Conservation (phyloP, 1,140 invertebrate species). For the Orchesella cincta region DNA sequence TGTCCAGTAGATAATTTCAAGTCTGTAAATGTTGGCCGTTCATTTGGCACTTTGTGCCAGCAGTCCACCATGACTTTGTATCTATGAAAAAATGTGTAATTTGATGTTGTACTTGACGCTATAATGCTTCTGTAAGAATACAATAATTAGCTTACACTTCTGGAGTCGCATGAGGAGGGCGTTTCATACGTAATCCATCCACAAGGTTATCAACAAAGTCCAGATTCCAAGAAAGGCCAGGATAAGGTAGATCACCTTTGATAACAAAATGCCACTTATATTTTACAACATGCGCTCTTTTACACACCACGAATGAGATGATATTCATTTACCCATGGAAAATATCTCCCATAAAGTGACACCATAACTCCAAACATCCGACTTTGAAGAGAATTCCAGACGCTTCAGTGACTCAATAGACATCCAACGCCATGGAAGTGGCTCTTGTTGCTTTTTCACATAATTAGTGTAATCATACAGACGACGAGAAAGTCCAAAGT, state of each 20-base stretch:
- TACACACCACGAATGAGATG: conserved; percentile 57
- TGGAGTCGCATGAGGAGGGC: background rate
- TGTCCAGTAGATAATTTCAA: background rate
- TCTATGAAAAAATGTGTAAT: background rate
- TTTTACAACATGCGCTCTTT: background rate
- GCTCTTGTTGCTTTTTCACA: conserved; percentile 13
- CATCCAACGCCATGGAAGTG: conserved; percentile 58
- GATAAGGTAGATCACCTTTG: conserved; percentile 19
- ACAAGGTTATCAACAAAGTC: conserved; percentile 6
- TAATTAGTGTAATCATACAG: conserved; percentile 16
- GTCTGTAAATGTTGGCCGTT: conserved; percentile 17
- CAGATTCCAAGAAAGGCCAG: conserved; percentile 4
- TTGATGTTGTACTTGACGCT: background rate
- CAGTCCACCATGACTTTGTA: conserved; percentile 16
- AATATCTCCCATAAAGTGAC: conserved; percentile 85
- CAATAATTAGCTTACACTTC: background rate
- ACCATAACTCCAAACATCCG: conserved; percentile 88
- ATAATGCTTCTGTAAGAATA: background rate
- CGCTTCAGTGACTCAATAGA: conserved; percentile 80
- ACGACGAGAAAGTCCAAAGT: background rate
- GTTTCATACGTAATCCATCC: background rate
- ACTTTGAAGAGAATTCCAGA: conserved; percentile 83
- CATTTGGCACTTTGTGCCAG: background rate
- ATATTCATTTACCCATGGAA: conserved; percentile 63
- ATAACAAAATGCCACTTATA: too few species aligned